A percentile compares a stretch with the other conserved stretches of the same genome.
These are phyloP conservation scores for Papilio helenus DNA, from an alignment of 1,140 invertebrate genomes.

Conservation along the genomic window DNA sequence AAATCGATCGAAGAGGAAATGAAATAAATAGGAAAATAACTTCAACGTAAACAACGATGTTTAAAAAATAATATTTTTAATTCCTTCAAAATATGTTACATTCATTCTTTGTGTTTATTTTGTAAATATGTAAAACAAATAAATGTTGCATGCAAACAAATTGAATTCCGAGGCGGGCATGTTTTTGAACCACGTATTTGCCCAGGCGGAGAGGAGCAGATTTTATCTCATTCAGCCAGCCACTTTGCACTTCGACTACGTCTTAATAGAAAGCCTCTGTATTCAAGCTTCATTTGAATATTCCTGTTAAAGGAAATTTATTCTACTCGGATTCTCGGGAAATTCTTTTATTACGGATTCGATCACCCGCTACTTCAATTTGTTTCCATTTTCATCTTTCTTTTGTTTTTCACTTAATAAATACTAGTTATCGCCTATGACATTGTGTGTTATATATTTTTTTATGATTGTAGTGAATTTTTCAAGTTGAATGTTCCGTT, in stretches of 20 bases:
- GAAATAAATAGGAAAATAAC: background rate
- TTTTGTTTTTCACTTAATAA: conserved; percentile 13
- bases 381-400: conserved; percentile 9
- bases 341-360: conserved; percentile 38
- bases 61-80: too few relatives aligned
- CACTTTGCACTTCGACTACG: conserved; percentile 40
- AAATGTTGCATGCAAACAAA: conserved; percentile 12
- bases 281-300: conserved; percentile 41
- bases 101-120: background rate
- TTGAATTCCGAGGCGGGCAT: conserved; percentile 23
- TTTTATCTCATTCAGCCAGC: conserved; percentile 38
- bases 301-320: conserved; percentile 40
- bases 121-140: conserved; percentile 18
- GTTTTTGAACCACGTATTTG: conserved; percentile 36
- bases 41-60: background rate
- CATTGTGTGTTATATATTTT: background rate
- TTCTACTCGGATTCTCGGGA: conserved; percentile 37
- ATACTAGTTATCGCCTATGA: background rate
- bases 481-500: too few relatives aligned
- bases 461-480: too few relatives aligned
- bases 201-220: conserved; percentile 28
- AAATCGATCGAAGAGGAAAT: background rate
- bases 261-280: conserved; percentile 41
- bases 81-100: background rate
- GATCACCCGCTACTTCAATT: conserved; percentile 32